Evolutionary conservation across 2,888 invertebrate genomes (phyloP).

Genomic region (Heliconius ismenius): DNA sequence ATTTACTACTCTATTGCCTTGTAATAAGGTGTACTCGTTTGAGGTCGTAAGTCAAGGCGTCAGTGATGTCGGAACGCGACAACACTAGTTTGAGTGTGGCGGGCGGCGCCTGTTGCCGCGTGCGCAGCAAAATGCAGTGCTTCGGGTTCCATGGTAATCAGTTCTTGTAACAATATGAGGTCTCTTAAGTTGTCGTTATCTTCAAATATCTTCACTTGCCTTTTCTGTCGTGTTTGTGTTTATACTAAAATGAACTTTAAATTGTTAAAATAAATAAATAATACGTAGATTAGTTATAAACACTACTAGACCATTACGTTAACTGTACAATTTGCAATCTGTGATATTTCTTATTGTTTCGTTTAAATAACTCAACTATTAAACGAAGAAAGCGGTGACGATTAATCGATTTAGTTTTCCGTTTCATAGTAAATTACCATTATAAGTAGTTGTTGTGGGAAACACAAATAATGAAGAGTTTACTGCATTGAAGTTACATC

Average conservation of each 20-base stretch:
- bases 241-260: background rate
- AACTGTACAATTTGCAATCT: background rate
- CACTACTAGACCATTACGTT: background rate
- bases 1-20: conserved; percentile 51
- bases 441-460: background rate
- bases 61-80: conserved; percentile 72
- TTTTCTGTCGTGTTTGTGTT: conserved; percentile 1
- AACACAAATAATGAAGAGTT: conserved; percentile 16
- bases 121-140: conserved; percentile 77
- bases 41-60: conserved; percentile 60
- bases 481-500: conserved; percentile 10
- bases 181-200: conserved; percentile 17
- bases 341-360: background rate
- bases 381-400: conserved; percentile 18
- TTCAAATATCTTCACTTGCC: background rate
- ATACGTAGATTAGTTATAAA: background rate
- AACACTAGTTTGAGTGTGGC: conserved; percentile 66
- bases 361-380: conserved; percentile 12
- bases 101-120: conserved; percentile 71
- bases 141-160: conserved; percentile 75
- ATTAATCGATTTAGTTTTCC: conserved; percentile 28
- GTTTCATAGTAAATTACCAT: background rate
- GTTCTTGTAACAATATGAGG: conserved; percentile 29
- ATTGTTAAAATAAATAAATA: background rate
- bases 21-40: conserved; percentile 46